phyloP scores from a whole-genome alignment of 1,140 invertebrate genomes.

The Conopomorpha cramerella region DNA sequence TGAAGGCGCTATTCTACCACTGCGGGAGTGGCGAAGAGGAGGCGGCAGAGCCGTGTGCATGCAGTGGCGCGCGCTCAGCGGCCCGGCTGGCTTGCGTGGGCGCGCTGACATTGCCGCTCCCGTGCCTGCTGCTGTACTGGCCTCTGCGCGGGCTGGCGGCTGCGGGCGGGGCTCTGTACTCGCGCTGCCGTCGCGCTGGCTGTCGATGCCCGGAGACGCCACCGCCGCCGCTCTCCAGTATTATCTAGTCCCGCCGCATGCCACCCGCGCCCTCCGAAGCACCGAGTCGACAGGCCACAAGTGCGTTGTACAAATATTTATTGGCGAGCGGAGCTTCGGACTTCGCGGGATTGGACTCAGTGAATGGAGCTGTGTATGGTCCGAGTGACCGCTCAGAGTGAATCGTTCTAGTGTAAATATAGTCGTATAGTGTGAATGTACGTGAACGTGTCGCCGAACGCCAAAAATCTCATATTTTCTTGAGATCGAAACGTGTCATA shows the following conservation, averaged over 20 bases:
- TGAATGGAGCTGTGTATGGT: slow-evolving; percentile 24
- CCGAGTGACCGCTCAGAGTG: slow-evolving; percentile 34
- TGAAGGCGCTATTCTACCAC: slow-evolving; percentile 91
- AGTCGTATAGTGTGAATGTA: slow-evolving; percentile 54
- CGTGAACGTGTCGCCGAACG: slow-evolving; percentile 60
- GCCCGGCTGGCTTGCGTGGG: slow-evolving; percentile 87
- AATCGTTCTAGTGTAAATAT: slow-evolving; percentile 48
- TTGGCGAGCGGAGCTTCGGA: slow-evolving; percentile 41
- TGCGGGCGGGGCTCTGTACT: slow-evolving; percentile 80
- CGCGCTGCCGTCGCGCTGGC: slow-evolving; percentile 69
- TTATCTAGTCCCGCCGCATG: slow-evolving; percentile 56
- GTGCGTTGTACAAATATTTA: slow-evolving; percentile 57
- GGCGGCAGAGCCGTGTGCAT: slow-evolving; percentile 80
- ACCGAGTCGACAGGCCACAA: slow-evolving; percentile 18
- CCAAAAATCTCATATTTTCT: slow-evolving; percentile 58
- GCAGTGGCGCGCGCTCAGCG: too few relatives aligned
- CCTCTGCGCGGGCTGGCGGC: slow-evolving; percentile 81
- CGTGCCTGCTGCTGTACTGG: slow-evolving; percentile 91
- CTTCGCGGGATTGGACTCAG: slow-evolving; percentile 33
- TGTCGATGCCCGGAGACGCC: slow-evolving; percentile 60
- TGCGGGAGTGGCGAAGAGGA: slow-evolving; percentile 75
- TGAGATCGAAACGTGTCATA: slow-evolving; percentile 59
- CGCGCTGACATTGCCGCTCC: slow-evolving; percentile 77
- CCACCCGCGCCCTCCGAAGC: slow-evolving; percentile 29
- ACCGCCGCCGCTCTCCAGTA: slow-evolving; percentile 52